These are phyloP conservation scores for Takifugu flavidus DNA, from an alignment of 2,113 vertebrate species.

Conservation along the genomic window DNA sequence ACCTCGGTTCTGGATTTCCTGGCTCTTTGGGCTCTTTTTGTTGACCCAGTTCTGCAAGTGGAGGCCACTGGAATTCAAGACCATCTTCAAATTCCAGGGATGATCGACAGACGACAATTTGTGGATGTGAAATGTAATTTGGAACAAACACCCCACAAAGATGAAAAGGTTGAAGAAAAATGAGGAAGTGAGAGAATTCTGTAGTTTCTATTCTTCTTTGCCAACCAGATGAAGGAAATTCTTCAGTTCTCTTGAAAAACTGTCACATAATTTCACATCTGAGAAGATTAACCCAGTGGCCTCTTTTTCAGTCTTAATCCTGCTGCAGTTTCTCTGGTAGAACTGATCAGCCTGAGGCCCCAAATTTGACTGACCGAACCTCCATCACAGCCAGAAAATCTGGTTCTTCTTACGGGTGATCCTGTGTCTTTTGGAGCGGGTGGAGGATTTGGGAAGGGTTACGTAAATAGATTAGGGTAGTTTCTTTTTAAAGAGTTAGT, in stretches of 20 bases:
- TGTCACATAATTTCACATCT: conserved; percentile 43
- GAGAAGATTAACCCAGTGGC: conserved; percentile 55
- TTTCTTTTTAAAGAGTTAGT: conserved; percentile 44
- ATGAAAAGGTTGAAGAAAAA: not conserved
- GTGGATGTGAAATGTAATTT: conserved; percentile 26
- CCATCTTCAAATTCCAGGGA: not conserved
- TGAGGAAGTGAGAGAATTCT: not conserved
- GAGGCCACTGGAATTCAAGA: conserved; percentile 27
- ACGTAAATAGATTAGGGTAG: conserved; percentile 48
- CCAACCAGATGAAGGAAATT: conserved; percentile 56
- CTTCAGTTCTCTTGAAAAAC: conserved; percentile 21
- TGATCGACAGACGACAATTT: not conserved
- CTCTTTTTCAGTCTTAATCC: conserved; percentile 3
- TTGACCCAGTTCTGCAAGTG: conserved; percentile 35
- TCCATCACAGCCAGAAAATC: not conserved
- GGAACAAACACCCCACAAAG: not conserved
- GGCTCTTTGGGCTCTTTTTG: not conserved
- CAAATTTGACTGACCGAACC: conserved; percentile 5
- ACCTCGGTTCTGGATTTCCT: not conserved
- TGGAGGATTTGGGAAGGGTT: conserved; percentile 5
- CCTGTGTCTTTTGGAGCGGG: conserved; percentile 14
- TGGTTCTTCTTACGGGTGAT: conserved; percentile 20
- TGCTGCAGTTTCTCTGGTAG: conserved; percentile 1
- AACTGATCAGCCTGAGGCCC: not conserved
- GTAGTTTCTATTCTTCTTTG: conserved; percentile 8